Percentiles rank a stretch among this genome's conserved stretches.
Conservation (phyloP, 2,113 vertebrate species). For the Rhabdomys dilectus region DNA sequence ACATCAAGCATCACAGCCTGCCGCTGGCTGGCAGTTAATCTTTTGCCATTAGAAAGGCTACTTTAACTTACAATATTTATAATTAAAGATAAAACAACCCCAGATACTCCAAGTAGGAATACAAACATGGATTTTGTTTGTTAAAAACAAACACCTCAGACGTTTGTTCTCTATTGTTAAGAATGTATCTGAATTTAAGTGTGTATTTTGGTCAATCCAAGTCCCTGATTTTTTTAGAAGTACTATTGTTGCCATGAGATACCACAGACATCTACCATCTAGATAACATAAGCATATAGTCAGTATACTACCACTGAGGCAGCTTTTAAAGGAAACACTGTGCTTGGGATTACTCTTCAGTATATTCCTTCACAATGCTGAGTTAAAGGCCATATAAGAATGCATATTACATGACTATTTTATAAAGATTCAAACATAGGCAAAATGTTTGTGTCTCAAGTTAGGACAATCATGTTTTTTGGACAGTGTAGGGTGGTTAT, state of each 20-base stretch:
- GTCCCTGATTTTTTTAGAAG: background rate
- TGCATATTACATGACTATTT: background rate
- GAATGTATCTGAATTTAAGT: no score
- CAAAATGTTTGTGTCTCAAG: background rate
- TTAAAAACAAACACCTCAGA: no score
- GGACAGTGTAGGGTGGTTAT: background rate
- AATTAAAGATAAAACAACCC: constrained; percentile 23
- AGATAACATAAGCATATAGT: background rate
- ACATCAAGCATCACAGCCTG: background rate
- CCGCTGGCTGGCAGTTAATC: background rate
- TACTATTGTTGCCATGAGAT: background rate
- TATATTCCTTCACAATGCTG: background rate
- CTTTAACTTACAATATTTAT: constrained; percentile 1
- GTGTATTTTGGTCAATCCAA: constrained; percentile 44
- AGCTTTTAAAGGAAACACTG: constrained; percentile 31
- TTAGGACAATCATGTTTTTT: background rate
- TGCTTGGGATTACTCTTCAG: constrained; percentile 10
- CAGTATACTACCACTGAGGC: background rate
- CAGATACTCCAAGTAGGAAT: background rate
- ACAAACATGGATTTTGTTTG: no score
- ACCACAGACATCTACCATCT: background rate
- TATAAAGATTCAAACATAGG: background rate
- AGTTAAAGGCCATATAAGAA: constrained; percentile 37
- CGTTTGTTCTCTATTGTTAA: no score
- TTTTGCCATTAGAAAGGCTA: background rate